A percentile compares a stretch with the other conserved stretches of the same genome.
Evolutionary conservation across 2,113 vertebrate genomes (phyloP).

Genomic region (Camelus dromedarius): DNA sequence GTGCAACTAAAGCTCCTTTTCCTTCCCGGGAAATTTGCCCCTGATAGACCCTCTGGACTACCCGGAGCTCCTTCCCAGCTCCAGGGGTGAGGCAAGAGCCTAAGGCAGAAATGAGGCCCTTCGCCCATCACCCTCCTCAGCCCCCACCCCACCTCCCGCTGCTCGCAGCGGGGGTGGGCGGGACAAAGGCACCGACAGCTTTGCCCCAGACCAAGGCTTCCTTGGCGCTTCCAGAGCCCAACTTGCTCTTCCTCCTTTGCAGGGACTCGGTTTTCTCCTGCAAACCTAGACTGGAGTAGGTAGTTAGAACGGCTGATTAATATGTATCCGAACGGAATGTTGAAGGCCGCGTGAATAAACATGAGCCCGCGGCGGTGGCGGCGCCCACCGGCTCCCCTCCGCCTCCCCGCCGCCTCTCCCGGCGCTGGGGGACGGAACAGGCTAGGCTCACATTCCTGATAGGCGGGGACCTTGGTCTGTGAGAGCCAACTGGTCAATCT

Average conservation of each 20-base stretch:
- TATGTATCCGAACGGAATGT: neutral
- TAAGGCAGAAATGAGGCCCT: neutral
- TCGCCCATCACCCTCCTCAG: neutral
- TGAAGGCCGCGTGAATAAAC: slow-evolving; percentile 38
- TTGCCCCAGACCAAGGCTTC: neutral
- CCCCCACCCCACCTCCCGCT: neutral
- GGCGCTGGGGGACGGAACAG: fast-evolving
- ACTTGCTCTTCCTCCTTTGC: neutral
- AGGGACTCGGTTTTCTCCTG: neutral
- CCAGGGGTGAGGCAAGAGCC: neutral
- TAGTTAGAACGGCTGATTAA: neutral
- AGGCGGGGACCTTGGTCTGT: fast-evolving
- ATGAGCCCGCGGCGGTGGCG: fast-evolving
- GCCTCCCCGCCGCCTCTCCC: too few species aligned
- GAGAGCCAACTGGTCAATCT: neutral
- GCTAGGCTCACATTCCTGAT: fast-evolving
- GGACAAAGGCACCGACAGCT: neutral
- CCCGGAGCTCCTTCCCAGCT: neutral
- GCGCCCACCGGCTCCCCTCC: neutral
- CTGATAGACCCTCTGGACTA: too few species aligned
- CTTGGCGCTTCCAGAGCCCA: neutral
- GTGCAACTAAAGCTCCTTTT: neutral
- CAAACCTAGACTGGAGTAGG: neutral
- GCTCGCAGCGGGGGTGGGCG: fast-evolving
- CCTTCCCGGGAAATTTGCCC: neutral